phyloP scores from a whole-genome alignment of 2,888 invertebrate genomes.

The Pterostichus madidus region DNA sequence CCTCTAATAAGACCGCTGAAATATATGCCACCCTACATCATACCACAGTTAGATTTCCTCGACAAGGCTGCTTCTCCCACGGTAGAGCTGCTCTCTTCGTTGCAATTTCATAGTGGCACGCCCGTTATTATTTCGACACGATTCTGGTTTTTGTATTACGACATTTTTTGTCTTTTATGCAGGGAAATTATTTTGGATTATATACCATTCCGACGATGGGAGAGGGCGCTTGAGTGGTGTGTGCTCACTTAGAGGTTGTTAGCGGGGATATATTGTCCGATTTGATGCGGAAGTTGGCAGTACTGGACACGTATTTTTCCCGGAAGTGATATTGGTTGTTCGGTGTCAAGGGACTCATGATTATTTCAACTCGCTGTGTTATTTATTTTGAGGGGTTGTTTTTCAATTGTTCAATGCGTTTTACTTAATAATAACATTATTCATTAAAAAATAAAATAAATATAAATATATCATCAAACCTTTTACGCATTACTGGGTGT shows the following conservation, averaged over 20 bases:
- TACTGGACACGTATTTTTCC: slow-evolving; percentile 32
- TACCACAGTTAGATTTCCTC: background rate
- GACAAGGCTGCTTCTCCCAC: background rate
- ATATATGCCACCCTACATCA: slow-evolving; percentile 51
- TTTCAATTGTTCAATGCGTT: too few species aligned
- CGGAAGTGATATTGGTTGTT: slow-evolving; percentile 27
- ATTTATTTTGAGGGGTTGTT: too few species aligned
- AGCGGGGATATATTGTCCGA: slow-evolving; percentile 57
- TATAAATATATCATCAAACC: too few species aligned
- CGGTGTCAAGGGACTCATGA: slow-evolving; percentile 26
- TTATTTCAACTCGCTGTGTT: slow-evolving; percentile 23
- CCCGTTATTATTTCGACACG: slow-evolving; percentile 58
- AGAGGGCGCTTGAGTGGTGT: slow-evolving; percentile 40
- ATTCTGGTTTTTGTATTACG: slow-evolving; percentile 66
- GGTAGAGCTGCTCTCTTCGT: background rate
- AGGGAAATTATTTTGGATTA: slow-evolving; percentile 67
- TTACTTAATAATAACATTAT: background rate
- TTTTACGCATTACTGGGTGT: too few species aligned
- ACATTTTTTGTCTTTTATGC: slow-evolving; percentile 67
- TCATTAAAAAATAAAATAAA: too few species aligned
- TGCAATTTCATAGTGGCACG: slow-evolving; percentile 8
- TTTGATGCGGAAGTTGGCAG: slow-evolving; percentile 44
- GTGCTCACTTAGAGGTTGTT: slow-evolving; percentile 51
- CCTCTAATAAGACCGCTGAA: slow-evolving; percentile 58
- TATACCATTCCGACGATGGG: slow-evolving; percentile 45